phyloP scores from a whole-genome alignment of 1,140 invertebrate genomes.

The Lithobius niger region DNA sequence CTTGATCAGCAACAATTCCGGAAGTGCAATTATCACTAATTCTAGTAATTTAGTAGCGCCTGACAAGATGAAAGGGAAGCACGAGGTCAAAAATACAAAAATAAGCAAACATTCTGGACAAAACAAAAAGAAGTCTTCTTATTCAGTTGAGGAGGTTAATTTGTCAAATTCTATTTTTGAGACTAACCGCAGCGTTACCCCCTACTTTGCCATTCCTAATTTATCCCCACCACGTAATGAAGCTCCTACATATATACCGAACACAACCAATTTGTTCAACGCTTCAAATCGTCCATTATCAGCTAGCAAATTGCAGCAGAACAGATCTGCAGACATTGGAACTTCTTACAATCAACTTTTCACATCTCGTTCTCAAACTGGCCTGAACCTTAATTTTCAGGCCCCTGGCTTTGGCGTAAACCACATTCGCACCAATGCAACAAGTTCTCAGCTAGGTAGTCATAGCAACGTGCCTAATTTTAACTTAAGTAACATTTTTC shows the following conservation, averaged over 20 bases:
- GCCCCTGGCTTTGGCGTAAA: slow-evolving; percentile 30
- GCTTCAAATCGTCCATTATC: slow-evolving; percentile 22
- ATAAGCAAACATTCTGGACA: background rate
- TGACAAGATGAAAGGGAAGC: background rate
- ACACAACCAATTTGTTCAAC: slow-evolving; percentile 20
- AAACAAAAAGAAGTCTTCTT: background rate
- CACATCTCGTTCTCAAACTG: slow-evolving; percentile 29
- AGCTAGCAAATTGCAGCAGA: slow-evolving; percentile 21
- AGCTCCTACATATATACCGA: slow-evolving; percentile 25
- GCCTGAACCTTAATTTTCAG: slow-evolving; percentile 33
- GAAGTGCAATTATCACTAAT: background rate
- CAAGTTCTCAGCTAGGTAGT: slow-evolving; percentile 22
- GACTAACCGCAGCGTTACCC: slow-evolving; percentile 26
- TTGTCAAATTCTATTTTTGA: slow-evolving; percentile 30
- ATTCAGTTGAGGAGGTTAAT: slow-evolving; percentile 23
- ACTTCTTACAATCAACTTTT: slow-evolving; percentile 29
- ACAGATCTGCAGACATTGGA: slow-evolving; percentile 23
- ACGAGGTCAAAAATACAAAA: background rate
- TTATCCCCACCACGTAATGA: slow-evolving; percentile 27
- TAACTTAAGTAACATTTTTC: slow-evolving; percentile 31
- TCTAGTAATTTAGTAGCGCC: too few relatives aligned
- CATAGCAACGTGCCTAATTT: slow-evolving; percentile 33
- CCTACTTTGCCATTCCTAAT: slow-evolving; percentile 23
- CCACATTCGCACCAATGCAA: slow-evolving; percentile 24
- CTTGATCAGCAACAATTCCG: too few relatives aligned